phyloP scores from a whole-genome alignment of 2,113 vertebrate species.

The Stigmatopora nigra region DNA sequence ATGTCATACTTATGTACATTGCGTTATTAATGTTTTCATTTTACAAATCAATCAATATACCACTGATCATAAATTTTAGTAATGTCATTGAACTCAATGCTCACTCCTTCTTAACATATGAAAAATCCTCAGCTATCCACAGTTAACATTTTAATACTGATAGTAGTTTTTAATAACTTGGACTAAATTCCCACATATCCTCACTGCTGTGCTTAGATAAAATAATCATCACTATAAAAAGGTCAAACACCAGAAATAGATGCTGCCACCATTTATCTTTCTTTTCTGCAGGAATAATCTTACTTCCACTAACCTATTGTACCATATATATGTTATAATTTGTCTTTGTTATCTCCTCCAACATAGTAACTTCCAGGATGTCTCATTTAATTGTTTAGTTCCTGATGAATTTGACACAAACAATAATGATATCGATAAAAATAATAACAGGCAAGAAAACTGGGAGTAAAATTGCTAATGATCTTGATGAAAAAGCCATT shows the following conservation, averaged over 20 bases:
- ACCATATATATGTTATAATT: slow-evolving; percentile 27
- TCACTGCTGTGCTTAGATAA: neutral
- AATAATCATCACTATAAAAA: slow-evolving; percentile 6
- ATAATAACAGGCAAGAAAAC: slow-evolving; percentile 35
- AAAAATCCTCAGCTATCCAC: slow-evolving; percentile 16
- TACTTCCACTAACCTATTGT: slow-evolving; percentile 34
- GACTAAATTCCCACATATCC: slow-evolving; percentile 54
- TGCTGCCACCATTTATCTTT: slow-evolving; percentile 14
- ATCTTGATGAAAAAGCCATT: slow-evolving; percentile 24
- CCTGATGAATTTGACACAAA: slow-evolving; percentile 30
- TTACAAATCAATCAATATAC: neutral
- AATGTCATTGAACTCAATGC: neutral
- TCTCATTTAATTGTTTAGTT: slow-evolving; percentile 26
- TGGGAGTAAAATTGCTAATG: slow-evolving; percentile 47
- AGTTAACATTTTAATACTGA: slow-evolving; percentile 39
- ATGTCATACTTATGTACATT: slow-evolving; percentile 16
- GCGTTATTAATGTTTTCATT: neutral
- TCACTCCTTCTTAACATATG: slow-evolving; percentile 32
- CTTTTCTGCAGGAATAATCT: slow-evolving; percentile 37
- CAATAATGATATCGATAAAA: slow-evolving; percentile 43
- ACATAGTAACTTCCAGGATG: slow-evolving; percentile 25
- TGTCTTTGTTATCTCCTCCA: slow-evolving; percentile 50
- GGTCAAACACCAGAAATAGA: neutral
- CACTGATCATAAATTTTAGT: neutral
- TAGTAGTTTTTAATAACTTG: slow-evolving; percentile 59